Base-by-base conservation (phyloP, 2,888 invertebrate genomes). In the Epirrhoe alternata region DNA sequence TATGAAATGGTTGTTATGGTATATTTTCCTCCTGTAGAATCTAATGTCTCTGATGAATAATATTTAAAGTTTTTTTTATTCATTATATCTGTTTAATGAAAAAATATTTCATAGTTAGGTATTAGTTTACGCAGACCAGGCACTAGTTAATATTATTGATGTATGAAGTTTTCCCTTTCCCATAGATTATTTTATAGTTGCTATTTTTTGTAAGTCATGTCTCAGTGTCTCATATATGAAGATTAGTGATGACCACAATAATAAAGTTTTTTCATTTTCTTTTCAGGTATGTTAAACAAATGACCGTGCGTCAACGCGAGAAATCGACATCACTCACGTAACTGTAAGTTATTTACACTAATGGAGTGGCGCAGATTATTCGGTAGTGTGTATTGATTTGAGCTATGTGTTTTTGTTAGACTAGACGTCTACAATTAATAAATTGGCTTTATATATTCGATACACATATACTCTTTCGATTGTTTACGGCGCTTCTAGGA, bases 271-370 rank as follows among this genome's bases (percentile, higher is more conserved):
- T 42, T 56, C 49, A 10, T 66, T 49, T 74, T 76, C 77, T 75
- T 82, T 83, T 49, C 82, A 83, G 82, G 82, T 83, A 83, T 74
- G 82, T 83, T 38, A 74, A 70, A 73, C 71, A 71, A 64, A 58
- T 53, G 17, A 56, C 12, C 24, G 50, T 45, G 60, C 59, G 63
- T 61, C 67, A 60, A 42, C 59, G 58, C 30, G 63, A 60, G 57
- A 61, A 68, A 68, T 67, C 58, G 71, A 64, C 69, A 64, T 61
- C 64, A 64, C 64, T 33, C 67, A 57, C 57, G 68, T 66, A 66
- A 65, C 54, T 58, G 66, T 64, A 66, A 68, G 49, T 33, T 58
- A 50, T 58, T 50, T 58, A 66, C 72, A 66, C 55, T 56, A 55
- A 58, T 55, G 66, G 53, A 65, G 55, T 64, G 54, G 24, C 52